Conservation (phyloP, 2,113 vertebrate genomes). For the Sardina pilchardus region DNA sequence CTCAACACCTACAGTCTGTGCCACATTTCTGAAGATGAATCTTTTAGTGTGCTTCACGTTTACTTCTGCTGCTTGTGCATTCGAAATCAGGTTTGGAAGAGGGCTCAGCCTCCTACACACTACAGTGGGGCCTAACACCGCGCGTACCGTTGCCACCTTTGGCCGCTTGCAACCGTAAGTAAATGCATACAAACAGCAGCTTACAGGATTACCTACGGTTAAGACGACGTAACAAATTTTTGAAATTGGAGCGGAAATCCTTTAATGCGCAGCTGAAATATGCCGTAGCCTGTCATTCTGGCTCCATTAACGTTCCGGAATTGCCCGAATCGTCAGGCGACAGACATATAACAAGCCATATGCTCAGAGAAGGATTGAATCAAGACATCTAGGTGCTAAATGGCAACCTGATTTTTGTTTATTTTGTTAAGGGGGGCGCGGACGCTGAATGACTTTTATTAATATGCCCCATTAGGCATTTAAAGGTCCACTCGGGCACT, state of each 20-base stretch:
- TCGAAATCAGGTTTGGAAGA: not conserved
- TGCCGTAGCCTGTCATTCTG: not conserved
- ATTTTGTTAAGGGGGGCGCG: not conserved
- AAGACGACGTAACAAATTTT: slow-evolving; percentile 5
- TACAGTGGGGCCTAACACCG: not conserved
- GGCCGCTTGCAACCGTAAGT: not conserved
- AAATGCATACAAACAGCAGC: not conserved
- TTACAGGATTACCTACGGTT: not conserved
- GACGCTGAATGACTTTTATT: not conserved
- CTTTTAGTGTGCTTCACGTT: not conserved
- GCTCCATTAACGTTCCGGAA: not conserved
- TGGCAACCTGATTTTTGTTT: not conserved
- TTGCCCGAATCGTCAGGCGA: not conserved
- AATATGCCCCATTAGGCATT: not conserved
- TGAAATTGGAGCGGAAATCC: not conserved
- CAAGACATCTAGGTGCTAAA: not conserved
- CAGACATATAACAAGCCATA: not conserved
- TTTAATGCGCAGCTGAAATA: not conserved
- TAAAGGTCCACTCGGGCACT: slow-evolving; percentile 1
- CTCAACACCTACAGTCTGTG: not conserved
- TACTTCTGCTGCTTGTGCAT: not conserved
- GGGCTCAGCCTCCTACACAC: not conserved
- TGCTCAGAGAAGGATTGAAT: not conserved
- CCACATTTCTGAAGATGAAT: not conserved
- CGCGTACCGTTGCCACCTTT: not conserved